Base-by-base conservation (phyloP, 1,140 invertebrate genomes). In the Calliopsis andreniformis region DNA sequence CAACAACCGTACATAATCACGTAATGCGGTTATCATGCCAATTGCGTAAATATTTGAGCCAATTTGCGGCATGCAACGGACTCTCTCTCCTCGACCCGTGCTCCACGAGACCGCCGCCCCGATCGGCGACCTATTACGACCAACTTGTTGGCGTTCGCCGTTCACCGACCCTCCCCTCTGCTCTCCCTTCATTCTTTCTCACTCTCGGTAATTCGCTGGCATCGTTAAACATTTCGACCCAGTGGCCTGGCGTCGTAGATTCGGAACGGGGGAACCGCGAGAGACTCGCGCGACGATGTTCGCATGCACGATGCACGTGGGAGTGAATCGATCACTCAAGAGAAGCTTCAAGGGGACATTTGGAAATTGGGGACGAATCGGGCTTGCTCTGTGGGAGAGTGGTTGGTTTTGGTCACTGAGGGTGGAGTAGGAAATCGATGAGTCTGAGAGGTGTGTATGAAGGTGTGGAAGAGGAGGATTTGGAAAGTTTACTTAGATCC, bases 41-140 rank as follows among this genome's bases (percentile, higher is more conserved):
- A 91, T 91, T 91, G 89, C 88, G 89, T 91, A 91, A 91, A 91
- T 91, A 91, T 91, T 91, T 89, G 88, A 88, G 81, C 78, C 87
- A 90, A 90, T 91, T 91, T 91, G 87, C 83, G 85, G 87, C 89
- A 91, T 91, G 89, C 89, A 86, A 91, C 83, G 76, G 84, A 79
- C 76, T 82, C 69, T 80, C 72, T 83, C 78, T 77, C 68, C 72
- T 84, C 82, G 73, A 75, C 59, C 59, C 69, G 66, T 84, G 59
- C 75, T 78, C 49, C 39, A 28, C 73, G 68, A 79, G 80, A 78
- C 64, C 63, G 51, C 80, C 69, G 68, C 43, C 35, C 63, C 69
- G 81, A 83, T 83, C 81, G 76, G 69, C 81, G 76, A 82, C 81
- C 80, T 75, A 83, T 83, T 83, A 83, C 76, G 64, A 32, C 47